Base-by-base conservation (phyloP, 2,113 vertebrate species). In the Scomber scombrus region DNA sequence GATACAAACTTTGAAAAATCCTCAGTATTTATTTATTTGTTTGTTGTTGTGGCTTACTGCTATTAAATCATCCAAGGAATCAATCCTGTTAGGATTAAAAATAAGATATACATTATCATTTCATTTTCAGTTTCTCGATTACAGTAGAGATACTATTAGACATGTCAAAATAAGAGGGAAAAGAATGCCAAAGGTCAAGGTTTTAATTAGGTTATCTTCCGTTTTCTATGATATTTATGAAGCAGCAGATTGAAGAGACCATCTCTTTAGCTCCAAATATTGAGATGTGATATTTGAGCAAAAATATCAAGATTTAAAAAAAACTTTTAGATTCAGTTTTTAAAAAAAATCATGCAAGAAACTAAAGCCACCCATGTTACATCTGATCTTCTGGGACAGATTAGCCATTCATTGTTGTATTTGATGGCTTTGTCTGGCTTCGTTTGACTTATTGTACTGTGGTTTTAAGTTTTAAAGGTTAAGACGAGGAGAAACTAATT, bases 401-500 rank as follows among this genome's bases (percentile, higher is more conserved):
- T 66, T 16, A 85, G 21, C 4, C 3, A 19, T 68, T 74, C 11
- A 11, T 65, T 70, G 65, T 69, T 7, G 34, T 3, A 34, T 73
- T 54, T 45, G 13, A 55, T 21, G 51, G 72, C 76, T 46, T 54
- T 68, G 23, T 70, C 54, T 78, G 18, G 14, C 64, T 87, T 75
- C 8, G 18, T 79, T 72, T 18, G 21, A 76, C 18, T 52, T 2
- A 11, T 64, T 64, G 50, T 43, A 6, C 54, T 34, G 46, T 75
- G 40, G 57, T 70, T 12, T 58, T 1, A 5, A 54, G 40, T 58
- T 68, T 81, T 57, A 66, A 50, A 87, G 57, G 64, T 83, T 72
- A 76, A 70, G 1, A 9, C 4, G 9, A 52, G 57, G 61, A 80
- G 55, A 69, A 61, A 57, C 26, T 8, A 81, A 68, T 87, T 78